phyloP scores from a whole-genome alignment of 1,140 invertebrate species.

The Brachionus manjavacas region DNA sequence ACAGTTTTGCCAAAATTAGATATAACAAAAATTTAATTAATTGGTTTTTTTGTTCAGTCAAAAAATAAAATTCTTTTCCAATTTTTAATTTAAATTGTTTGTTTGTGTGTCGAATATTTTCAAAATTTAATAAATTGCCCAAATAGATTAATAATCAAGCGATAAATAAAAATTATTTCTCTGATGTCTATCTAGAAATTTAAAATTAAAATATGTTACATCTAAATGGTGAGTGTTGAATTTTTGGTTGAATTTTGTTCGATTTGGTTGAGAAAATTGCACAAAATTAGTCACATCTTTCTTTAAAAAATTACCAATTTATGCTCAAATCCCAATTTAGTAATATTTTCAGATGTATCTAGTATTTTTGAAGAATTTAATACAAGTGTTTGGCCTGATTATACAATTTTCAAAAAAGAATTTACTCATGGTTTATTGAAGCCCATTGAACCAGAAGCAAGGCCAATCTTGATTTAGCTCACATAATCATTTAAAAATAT shows the following conservation, averaged over 20 bases:
- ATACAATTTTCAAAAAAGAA: neutral
- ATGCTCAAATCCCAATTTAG: neutral
- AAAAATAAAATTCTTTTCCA: too few relatives aligned
- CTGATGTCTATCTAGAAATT: too few relatives aligned
- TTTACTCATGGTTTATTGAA: neutral
- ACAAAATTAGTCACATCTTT: neutral
- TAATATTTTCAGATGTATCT: neutral
- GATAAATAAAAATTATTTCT: too few relatives aligned
- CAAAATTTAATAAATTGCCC: too few relatives aligned
- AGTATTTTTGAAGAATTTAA: neutral
- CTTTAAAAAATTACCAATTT: neutral
- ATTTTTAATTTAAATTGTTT: too few relatives aligned
- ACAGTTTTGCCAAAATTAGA: too few relatives aligned
- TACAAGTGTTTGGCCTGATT: neutral
- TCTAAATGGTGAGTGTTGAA: neutral
- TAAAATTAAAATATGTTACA: neutral
- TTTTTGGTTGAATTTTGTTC: neutral
- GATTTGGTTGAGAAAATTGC: neutral
- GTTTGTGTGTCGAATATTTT: too few relatives aligned
- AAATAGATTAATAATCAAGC: too few relatives aligned
- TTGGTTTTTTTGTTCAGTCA: too few relatives aligned
- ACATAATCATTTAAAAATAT: neutral
- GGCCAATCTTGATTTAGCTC: neutral
- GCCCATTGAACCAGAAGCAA: neutral
- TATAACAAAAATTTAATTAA: too few relatives aligned